Percentiles rank a stretch among this genome's conserved stretches.
Evolutionary conservation across 1,140 invertebrate genomes (phyloP).

Genomic region (Ephestia elutella): DNA sequence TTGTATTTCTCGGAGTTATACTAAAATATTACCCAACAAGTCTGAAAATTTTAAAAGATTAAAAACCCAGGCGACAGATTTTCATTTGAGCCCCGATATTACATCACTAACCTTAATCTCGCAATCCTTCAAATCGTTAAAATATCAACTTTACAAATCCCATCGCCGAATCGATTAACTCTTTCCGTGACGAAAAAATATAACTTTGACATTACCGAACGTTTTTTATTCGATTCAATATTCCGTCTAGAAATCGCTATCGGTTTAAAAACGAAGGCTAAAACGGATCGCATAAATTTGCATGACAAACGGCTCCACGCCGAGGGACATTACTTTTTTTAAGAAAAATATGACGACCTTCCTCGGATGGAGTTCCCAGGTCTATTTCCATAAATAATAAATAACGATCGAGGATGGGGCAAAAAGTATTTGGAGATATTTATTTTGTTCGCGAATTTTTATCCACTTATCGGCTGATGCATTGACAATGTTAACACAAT

Average conservation of each 20-base stretch:
- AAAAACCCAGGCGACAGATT: too few species aligned
- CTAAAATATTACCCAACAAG: too few species aligned
- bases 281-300: conserved; percentile 68
- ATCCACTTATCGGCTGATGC: conserved; percentile 52
- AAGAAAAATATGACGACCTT: conserved; percentile 68
- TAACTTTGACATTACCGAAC: conserved; percentile 43
- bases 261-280: conserved; percentile 61
- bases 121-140: neutral
- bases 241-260: conserved; percentile 60
- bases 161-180: conserved; percentile 29
- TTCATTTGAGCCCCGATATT: too few species aligned
- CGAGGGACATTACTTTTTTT: conserved; percentile 63
- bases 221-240: conserved; percentile 61
- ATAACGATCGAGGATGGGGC: conserved; percentile 63
- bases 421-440: conserved; percentile 62
- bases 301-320: conserved; percentile 61
- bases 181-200: conserved; percentile 50
- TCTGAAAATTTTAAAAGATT: too few species aligned
- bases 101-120: too few species aligned
- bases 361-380: conserved; percentile 57
- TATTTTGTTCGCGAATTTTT: conserved; percentile 64
- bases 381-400: conserved; percentile 73
- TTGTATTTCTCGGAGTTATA: too few species aligned
- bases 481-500: neutral
- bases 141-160: conserved; percentile 4